A percentile compares a stretch with the other conserved stretches of the same genome.
phyloP scores from a whole-genome alignment of 2,888 invertebrate species.

The Lordiphosa fenestrarum region DNA sequence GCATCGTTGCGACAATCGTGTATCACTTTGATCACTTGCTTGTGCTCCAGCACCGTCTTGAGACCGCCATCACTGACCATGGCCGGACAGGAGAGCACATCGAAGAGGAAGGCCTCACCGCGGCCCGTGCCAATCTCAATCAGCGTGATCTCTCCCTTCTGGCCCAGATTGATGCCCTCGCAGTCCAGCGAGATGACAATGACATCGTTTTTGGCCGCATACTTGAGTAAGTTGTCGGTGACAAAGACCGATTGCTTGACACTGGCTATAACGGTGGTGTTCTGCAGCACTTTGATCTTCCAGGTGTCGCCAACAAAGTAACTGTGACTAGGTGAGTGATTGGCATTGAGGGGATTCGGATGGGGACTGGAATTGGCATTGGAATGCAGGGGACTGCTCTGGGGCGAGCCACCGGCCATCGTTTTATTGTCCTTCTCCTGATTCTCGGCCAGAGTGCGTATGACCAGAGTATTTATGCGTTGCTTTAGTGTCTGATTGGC shows the following conservation, averaged over 20 bases:
- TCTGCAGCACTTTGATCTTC: constrained; percentile 90
- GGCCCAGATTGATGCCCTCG: constrained; percentile 95
- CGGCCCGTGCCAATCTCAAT: constrained; percentile 91
- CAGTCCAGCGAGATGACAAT: constrained; percentile 92
- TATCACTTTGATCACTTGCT: constrained; percentile 91
- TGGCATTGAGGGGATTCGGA: constrained; percentile 79
- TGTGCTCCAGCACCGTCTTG: constrained; percentile 89
- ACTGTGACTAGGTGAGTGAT: constrained; percentile 75
- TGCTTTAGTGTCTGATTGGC: constrained; percentile 91
- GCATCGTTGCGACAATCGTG: constrained; percentile 97
- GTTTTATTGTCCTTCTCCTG: constrained; percentile 82
- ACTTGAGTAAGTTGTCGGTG: constrained; percentile 86
- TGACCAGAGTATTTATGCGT: constrained; percentile 91
- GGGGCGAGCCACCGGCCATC: constrained; percentile 69
- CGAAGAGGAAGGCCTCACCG: constrained; percentile 93
- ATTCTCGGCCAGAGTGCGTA: constrained; percentile 94
- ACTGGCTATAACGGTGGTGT: constrained; percentile 90
- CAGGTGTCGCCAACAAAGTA: constrained; percentile 86
- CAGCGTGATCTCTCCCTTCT: constrained; percentile 92
- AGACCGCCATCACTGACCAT: constrained; percentile 90
- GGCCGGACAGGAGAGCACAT: constrained; percentile 91
- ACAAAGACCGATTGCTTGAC: constrained; percentile 89
- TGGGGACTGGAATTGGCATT: constrained; percentile 20
- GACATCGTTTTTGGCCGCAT: constrained; percentile 80
- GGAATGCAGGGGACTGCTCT: constrained; percentile 75